Evolutionary conservation across 2,888 invertebrate species (phyloP), one percentile per base, ranked within the genome.

Genomic region (Parasteatoda lunata): DNA sequence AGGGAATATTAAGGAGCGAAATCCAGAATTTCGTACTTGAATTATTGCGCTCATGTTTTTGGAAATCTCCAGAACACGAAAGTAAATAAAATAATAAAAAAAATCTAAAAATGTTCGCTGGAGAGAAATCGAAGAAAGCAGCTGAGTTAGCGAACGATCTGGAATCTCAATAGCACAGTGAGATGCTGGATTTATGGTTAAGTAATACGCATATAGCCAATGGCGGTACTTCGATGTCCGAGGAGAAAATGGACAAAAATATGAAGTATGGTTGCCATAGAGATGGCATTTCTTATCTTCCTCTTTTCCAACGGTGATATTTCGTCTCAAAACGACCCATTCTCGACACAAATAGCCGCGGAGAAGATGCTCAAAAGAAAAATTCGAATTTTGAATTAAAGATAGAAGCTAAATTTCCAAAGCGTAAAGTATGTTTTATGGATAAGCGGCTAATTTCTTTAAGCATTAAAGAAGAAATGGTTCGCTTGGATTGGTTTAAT

Each of bases 171-270:
- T 80, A 66, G 66, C 73, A 70, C 80, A 3, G 47, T 15, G n/a
- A 69, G 68, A 47, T 45, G 45, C 77, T 71, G 65, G 72, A 80
- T 80, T 80, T 80, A 80, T 80, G 72, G 80, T 64, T 80, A 80
- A 80, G 80, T 73, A 72, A 80, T 80, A 73, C 80, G 66, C 66
- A 65, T n/a, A 65, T 54, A 66, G 65, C 80, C 66, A 9, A n/a
- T 48, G 80, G 80, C 66, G 71, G 72, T 72, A 73, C 80, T 80
- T 73, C n/a, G 80, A 65, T 73, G 80, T 80, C 80, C 80, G 80
- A 80, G 72, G 49, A 15, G 80, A 80, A 71, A 80, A 80, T 73
- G 66, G 80, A 80, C 80, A 80, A 49, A 80, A 80, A 80, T 80
- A 80, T 80, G 73, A 80, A 73, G 73, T 80, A 80, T 73, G 72